Percentiles rank a stretch among this genome's conserved stretches.
phyloP scores from a whole-genome alignment of 2,888 invertebrate genomes.

The Megamerina dolium region DNA sequence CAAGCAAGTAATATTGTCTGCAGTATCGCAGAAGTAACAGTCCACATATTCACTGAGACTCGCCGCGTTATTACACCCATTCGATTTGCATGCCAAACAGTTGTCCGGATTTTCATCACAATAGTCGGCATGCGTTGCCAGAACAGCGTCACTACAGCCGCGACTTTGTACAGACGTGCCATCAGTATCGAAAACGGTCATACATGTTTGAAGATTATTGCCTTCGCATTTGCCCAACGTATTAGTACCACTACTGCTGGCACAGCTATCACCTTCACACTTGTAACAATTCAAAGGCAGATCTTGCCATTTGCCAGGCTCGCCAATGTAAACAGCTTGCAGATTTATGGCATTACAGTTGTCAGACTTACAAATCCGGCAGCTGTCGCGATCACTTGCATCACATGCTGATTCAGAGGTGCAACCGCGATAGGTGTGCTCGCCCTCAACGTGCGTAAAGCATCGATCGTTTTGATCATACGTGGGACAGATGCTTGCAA shows the following conservation, averaged over 20 bases:
- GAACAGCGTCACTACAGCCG: conserved; percentile 37
- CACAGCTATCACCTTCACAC: conserved; percentile 30
- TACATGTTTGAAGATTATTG: conserved; percentile 37
- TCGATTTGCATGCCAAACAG: conserved; percentile 39
- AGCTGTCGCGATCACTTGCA: conserved; percentile 21
- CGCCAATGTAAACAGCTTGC: conserved; percentile 28
- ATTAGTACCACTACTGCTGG: conserved; percentile 7
- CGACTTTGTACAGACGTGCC: conserved; percentile 31
- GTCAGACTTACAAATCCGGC: conserved; percentile 29
- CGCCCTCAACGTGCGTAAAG: conserved; percentile 28
- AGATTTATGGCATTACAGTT: conserved; percentile 37
- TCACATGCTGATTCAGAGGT: conserved; percentile 32
- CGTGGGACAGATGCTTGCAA: conserved; percentile 24
- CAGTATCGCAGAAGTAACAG: conserved; percentile 38
- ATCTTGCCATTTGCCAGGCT: conserved; percentile 41
- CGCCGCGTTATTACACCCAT: conserved; percentile 34
- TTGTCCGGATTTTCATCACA: conserved; percentile 30
- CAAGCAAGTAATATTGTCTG: conserved; percentile 22
- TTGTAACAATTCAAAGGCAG: conserved; percentile 35
- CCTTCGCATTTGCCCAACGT: conserved; percentile 24
- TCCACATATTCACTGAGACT: conserved; percentile 27
- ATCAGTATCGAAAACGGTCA: conserved; percentile 31
- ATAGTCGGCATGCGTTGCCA: conserved; percentile 20
- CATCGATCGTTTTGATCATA: conserved; percentile 31
- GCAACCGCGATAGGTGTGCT: conserved; percentile 35